Evolutionary conservation across 2,797 vertebrate species (phyloP).

Genomic region (Carduelis carduelis): DNA sequence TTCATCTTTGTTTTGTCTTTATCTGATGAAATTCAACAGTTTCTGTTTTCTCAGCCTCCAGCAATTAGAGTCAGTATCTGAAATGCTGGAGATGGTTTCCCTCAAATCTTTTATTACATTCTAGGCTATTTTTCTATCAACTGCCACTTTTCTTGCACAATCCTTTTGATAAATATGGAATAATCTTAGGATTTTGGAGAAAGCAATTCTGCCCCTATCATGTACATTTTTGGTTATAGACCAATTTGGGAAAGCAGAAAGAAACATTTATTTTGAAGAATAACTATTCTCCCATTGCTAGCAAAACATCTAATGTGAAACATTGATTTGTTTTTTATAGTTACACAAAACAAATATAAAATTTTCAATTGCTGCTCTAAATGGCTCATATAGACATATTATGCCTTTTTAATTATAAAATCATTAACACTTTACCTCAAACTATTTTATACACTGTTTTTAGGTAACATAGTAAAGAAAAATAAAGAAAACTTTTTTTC

Average conservation of each 20-base stretch:
- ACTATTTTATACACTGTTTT: background rate
- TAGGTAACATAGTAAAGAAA: background rate
- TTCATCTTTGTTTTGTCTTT: background rate
- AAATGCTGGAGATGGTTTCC: background rate
- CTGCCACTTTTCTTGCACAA: background rate
- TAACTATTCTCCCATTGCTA: background rate
- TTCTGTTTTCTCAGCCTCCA: background rate
- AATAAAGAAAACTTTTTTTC: background rate
- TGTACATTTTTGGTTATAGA: background rate
- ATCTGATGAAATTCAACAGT: background rate
- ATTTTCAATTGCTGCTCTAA: background rate
- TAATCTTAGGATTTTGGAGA: background rate
- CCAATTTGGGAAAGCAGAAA: background rate
- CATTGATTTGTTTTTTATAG: constrained; percentile 18
- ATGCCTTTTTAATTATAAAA: background rate
- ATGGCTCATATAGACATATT: background rate
- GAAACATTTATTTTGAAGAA: constrained; percentile 8
- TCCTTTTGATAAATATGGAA: background rate
- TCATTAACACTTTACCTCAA: background rate
- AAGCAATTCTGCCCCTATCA: background rate
- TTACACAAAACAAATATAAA: background rate
- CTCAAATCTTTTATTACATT: background rate
- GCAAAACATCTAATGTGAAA: background rate
- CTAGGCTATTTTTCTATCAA: constrained; percentile 14
- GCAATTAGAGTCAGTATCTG: background rate